A percentile compares a stretch with the other conserved stretches of the same genome.
These are phyloP conservation scores for Symphodus melops DNA, from an alignment of 2,113 vertebrate genomes.

Conservation along the genomic window DNA sequence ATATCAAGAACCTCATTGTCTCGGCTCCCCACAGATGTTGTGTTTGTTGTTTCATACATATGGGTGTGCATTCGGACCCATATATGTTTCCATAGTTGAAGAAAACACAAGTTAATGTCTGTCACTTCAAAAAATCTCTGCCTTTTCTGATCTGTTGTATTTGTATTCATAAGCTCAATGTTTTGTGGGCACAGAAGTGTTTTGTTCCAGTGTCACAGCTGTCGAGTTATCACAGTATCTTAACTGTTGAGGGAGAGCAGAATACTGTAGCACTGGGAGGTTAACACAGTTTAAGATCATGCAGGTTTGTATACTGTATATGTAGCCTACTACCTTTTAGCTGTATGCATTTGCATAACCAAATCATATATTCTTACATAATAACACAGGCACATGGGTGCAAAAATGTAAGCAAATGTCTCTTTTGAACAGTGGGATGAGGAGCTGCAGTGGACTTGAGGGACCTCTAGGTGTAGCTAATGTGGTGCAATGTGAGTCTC, in stretches of 20 bases:
- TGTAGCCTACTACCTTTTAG: not conserved
- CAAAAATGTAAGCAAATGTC: not conserved
- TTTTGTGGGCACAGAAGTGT: not conserved
- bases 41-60: too few species aligned
- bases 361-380: not conserved
- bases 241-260: constrained; percentile 1
- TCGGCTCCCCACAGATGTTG: not conserved
- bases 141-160: not conserved
- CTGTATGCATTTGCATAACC: not conserved
- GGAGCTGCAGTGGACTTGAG: not conserved
- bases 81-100: not conserved
- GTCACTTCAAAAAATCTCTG: not conserved
- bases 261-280: not conserved
- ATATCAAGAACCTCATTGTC: not conserved
- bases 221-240: not conserved
- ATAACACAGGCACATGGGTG: not conserved
- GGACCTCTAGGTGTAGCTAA: constrained; percentile 15
- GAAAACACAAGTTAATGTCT: not conserved
- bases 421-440: not conserved
- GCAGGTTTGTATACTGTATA: too few species aligned
- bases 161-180: not conserved
- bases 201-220: constrained; percentile 11
- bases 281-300: not conserved
- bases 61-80: too few species aligned
- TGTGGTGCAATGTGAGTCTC: not conserved